Percentiles rank a stretch among this genome's conserved stretches.
Conservation (phyloP, 2,113 vertebrate genomes). For the Entosphenus tridentatus region DNA sequence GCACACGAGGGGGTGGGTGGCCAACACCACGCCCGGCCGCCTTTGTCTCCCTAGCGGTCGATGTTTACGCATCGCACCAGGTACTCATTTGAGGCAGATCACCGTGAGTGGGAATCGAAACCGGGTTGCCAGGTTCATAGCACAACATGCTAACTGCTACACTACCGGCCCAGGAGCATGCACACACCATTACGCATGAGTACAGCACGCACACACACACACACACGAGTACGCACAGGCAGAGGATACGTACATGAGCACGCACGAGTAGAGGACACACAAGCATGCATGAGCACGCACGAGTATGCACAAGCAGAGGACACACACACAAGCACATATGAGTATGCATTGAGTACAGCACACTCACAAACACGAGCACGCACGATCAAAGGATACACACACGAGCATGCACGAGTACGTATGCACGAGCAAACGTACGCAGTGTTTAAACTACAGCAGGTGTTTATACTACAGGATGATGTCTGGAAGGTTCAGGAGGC, state of each 20-base stretch:
- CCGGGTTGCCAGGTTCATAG: too few species aligned
- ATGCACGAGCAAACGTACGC: not conserved
- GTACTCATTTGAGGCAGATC: too few species aligned
- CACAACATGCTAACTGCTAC: too few species aligned
- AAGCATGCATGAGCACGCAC: not conserved
- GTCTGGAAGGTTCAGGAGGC: conserved; percentile 2
- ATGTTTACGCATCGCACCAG: too few species aligned
- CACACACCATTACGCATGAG: too few species aligned
- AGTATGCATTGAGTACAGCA: not conserved
- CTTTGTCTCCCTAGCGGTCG: too few species aligned
- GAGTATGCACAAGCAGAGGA: not conserved
- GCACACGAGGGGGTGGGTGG: too few species aligned
- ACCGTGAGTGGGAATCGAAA: too few species aligned
- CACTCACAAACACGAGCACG: not conserved
- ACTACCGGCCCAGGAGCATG: too few species aligned
- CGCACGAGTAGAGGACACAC: not conserved
- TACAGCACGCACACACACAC: not conserved
- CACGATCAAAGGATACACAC: not conserved
- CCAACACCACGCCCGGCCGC: too few species aligned
- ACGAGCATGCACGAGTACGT: not conserved
- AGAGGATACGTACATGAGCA: not conserved
- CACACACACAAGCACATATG: not conserved
- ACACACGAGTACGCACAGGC: not conserved
- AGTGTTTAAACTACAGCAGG: not conserved
- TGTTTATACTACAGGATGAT: not conserved